Percentiles rank a stretch among this genome's conserved stretches.
phyloP scores from a whole-genome alignment of 1,140 invertebrate species.

The Brachionus calyciflorus region DNA sequence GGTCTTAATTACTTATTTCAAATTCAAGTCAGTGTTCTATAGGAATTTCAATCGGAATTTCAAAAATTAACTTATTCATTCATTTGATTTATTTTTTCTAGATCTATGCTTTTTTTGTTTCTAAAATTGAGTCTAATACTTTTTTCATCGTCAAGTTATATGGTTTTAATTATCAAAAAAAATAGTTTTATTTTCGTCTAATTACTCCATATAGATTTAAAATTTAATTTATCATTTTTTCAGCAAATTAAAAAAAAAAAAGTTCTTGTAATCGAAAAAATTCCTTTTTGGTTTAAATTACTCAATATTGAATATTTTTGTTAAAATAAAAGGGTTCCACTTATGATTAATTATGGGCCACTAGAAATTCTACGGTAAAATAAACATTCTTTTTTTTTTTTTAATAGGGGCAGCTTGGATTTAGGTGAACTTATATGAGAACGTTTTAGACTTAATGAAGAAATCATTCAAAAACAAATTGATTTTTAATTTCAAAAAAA shows the following conservation, averaged over 20 bases:
- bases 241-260: neutral
- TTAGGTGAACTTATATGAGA: constrained; percentile 17
- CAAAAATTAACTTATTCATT: too few species aligned
- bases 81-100: too few species aligned
- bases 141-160: constrained; percentile 15
- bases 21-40: neutral
- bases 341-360: too few species aligned
- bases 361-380: too few species aligned
- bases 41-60: too few species aligned
- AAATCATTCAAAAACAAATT: neutral
- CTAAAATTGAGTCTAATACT: neutral
- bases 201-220: constrained; percentile 20
- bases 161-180: constrained; percentile 37
- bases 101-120: too few species aligned
- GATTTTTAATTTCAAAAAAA: constrained; percentile 22
- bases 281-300: constrained; percentile 15
- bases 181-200: neutral
- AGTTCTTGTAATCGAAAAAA: too few species aligned
- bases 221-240: constrained; percentile 18
- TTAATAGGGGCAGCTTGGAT: too few species aligned
- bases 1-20: constrained; percentile 6
- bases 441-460: neutral
- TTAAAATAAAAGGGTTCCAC: too few species aligned
- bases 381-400: too few species aligned
- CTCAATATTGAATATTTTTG: neutral